These are phyloP conservation scores for Sciurus vulgaris DNA, from an alignment of 2,797 vertebrate species.

Conservation along the genomic window DNA sequence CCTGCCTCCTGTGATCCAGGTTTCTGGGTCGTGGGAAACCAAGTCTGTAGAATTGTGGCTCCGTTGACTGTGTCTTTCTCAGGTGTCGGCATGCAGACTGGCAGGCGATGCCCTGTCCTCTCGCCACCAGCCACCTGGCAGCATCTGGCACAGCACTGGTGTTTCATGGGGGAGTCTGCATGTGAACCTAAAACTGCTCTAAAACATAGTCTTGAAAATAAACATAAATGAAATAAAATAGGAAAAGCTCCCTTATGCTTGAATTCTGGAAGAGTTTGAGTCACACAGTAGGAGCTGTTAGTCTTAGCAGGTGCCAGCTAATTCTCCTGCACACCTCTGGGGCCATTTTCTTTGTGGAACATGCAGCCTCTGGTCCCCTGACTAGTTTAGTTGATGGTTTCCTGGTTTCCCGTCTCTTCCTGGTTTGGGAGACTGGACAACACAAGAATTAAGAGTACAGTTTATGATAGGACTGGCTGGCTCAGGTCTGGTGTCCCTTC, in stretches of 20 bases:
- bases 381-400: accelerated
- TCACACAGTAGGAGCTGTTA: too few relatives aligned
- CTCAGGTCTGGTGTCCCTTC: too few relatives aligned
- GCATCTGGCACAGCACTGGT: accelerated
- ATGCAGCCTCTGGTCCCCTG: accelerated
- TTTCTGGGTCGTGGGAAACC: neutral
- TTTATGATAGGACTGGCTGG: too few relatives aligned
- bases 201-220: neutral
- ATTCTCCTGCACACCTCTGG: too few relatives aligned
- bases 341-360: accelerated
- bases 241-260: neutral
- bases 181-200: neutral
- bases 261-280: too few relatives aligned
- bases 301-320: neutral
- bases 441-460: too few relatives aligned
- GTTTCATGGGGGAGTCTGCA: neutral
- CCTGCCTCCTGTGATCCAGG: neutral
- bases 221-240: neutral
- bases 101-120: accelerated
- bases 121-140: accelerated
- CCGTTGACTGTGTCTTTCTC: neutral
- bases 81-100: neutral
- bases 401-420: too few relatives aligned
- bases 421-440: neutral
- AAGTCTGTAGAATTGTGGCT: neutral